Conservation (phyloP, 2,888 invertebrate genomes). For the Gortyna flavago region DNA sequence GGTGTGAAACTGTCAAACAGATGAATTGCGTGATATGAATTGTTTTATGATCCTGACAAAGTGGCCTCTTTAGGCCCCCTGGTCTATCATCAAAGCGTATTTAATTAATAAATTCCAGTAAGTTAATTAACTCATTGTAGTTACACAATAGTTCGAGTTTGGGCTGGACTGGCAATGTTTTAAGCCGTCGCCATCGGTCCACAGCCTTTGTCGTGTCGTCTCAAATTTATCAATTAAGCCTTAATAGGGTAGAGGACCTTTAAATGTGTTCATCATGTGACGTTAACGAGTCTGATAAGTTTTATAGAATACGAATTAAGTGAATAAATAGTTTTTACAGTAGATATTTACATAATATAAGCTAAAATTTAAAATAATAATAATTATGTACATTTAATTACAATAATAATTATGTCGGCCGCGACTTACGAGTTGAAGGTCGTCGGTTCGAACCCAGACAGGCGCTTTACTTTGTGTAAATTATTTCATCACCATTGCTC, state of each 20-base stretch:
- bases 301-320: background rate
- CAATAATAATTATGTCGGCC: too few relatives aligned
- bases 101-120: constrained; percentile 8
- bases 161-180: constrained; percentile 26
- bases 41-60: too few relatives aligned
- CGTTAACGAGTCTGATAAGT: constrained; percentile 30
- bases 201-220: constrained; percentile 34
- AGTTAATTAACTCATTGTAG: constrained; percentile 55
- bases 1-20: too few relatives aligned
- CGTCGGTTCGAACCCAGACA: too few relatives aligned
- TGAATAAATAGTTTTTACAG: constrained; percentile 13
- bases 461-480: too few relatives aligned
- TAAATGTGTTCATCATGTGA: constrained; percentile 18
- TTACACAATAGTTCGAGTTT: constrained; percentile 56
- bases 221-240: constrained; percentile 57
- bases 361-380: too few relatives aligned
- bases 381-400: too few relatives aligned
- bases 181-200: background rate
- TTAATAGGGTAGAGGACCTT: constrained; percentile 40
- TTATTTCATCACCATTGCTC: too few relatives aligned
- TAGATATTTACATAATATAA: too few relatives aligned
- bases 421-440: too few relatives aligned
- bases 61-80: too few relatives aligned
- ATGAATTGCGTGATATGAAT: too few relatives aligned
- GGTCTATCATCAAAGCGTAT: background rate